Conservation (phyloP, 2,113 vertebrate species). For the Antechinus stuartii region DNA sequence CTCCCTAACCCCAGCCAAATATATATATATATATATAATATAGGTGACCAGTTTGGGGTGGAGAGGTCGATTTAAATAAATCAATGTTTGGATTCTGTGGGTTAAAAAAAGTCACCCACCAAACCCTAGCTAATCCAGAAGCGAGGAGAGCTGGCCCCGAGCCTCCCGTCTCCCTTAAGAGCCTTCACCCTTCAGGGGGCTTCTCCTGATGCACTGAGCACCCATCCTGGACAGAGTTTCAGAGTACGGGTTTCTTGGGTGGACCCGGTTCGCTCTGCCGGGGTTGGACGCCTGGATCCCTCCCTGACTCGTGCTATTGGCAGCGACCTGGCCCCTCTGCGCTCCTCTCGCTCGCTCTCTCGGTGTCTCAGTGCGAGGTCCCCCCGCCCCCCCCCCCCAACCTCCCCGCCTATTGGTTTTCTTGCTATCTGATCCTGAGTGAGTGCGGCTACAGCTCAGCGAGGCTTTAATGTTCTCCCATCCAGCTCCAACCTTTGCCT, state of each 20-base stretch:
- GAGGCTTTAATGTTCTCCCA: neutral
- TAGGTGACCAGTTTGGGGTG: neutral
- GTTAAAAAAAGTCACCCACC: neutral
- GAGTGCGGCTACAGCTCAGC: neutral
- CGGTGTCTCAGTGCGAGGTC: neutral
- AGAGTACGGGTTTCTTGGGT: neutral
- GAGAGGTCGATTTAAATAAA: neutral
- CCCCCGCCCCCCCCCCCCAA: neutral
- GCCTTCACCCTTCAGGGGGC: neutral
- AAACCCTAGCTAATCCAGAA: neutral
- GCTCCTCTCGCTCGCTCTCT: neutral
- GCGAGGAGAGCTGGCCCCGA: neutral
- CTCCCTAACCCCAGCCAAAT: neutral
- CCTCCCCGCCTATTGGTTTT: neutral
- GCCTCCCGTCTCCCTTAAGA: neutral
- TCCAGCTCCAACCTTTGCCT: neutral
- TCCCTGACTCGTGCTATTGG: constrained; percentile 2
- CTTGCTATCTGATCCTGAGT: neutral
- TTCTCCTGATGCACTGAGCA: neutral
- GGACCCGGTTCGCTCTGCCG: neutral
- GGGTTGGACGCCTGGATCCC: neutral
- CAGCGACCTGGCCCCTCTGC: constrained; percentile 1
- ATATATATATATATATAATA: neutral
- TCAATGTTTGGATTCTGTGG: neutral
- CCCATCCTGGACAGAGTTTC: neutral